Base-by-base conservation (phyloP, 2,797 vertebrate genomes). In the Sebastes hubbsi region DNA sequence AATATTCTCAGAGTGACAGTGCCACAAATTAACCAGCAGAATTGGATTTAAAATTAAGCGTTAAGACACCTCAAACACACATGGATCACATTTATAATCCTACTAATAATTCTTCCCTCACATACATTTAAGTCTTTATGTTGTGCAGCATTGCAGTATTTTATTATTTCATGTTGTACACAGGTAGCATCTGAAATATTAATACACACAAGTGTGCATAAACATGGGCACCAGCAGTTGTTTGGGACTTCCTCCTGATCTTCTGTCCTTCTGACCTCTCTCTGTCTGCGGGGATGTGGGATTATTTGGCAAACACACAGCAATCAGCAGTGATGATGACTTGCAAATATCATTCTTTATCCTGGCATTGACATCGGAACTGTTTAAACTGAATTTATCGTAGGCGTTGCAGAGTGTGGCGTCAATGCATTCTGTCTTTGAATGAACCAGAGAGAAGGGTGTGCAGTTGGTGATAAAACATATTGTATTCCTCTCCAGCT, bases 1-100 rank as follows among this genome's bases (percentile, higher is more conserved):
- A 75, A 81, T 86, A 78, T 90, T 91, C 65, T 84, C 74, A 81
- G 78, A 85, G 66, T 70, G 72, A 77, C 81, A 87, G 89, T 83
- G 78, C 71, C 71, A 83, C 72, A 87, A 85, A 88, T 82, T 76
- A 91, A 88, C 75, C 67, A 78, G 77, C 75, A 89, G 67, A 36
- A 72, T 84, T 86, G 38, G 61, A 88, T 86, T 86, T 86, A 67
- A 82, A 78, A 88, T 77, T 78, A 56, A 76, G 83, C 70, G 77
- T 72, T 82, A 80, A 89, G 27, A 78, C 83, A 82, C 80, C 63
- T 55, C n/a, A 46, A 83, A 76, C 69, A 81, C 74, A 82, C 64
- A 81, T 54, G 62, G 79, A 87, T 75, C 49, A 72, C 29, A 89
- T 87, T 16, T 77, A 78, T 71, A 81, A 68, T 52, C 32, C 4